Evolutionary conservation across 2,113 vertebrate species (phyloP).

Genomic region (Raphicerus campestris): DNA sequence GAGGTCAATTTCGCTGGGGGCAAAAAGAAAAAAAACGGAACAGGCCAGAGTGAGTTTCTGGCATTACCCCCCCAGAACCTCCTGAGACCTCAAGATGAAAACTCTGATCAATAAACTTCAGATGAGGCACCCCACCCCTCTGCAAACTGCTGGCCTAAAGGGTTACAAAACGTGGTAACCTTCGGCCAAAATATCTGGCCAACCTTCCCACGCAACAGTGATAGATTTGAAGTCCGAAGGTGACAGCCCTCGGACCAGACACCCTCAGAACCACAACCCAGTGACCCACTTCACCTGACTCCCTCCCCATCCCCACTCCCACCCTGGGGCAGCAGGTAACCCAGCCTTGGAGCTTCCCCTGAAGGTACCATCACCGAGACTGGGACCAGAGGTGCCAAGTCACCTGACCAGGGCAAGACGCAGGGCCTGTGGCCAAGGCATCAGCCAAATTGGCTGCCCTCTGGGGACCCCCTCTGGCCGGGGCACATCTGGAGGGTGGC

Average conservation of each 20-base stretch:
- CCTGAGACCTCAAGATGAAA: neutral
- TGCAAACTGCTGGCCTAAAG: neutral
- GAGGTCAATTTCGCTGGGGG: neutral
- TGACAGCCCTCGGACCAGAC: too few relatives aligned
- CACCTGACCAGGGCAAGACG: neutral
- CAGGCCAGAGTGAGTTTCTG: neutral
- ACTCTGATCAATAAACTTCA: neutral
- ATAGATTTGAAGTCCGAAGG: fast-evolving
- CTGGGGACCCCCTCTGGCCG: neutral
- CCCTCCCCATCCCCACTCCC: neutral
- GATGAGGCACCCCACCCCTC: neutral
- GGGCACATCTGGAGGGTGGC: too few relatives aligned
- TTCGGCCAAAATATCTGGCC: neutral
- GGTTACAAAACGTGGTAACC: neutral
- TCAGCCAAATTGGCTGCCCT: neutral
- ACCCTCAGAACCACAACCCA: too few relatives aligned
- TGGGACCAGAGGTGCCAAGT: neutral
- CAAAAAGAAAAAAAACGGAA: neutral
- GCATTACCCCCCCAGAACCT: neutral
- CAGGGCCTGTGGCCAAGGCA: neutral
- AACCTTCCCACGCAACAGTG: neutral
- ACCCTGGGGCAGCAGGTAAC: neutral
- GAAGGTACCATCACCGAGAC: fast-evolving
- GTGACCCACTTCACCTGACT: neutral
- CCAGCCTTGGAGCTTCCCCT: neutral